phyloP scores from a whole-genome alignment of 2,888 invertebrate species.

The Limenitis arthemis region DNA sequence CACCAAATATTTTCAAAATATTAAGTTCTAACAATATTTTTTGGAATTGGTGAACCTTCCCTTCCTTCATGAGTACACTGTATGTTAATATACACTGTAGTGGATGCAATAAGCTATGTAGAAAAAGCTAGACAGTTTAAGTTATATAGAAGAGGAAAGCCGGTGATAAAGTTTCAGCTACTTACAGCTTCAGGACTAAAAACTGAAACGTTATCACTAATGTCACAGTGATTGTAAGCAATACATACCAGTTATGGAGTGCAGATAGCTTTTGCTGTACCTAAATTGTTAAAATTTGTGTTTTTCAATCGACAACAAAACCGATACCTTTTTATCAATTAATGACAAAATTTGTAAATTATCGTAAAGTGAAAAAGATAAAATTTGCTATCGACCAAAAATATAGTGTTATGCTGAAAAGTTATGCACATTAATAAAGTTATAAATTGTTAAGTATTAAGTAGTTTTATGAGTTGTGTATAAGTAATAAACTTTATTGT shows the following conservation, averaged over 20 bases:
- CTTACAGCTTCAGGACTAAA: not conserved
- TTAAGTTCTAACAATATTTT: not conserved
- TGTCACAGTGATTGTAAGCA: conserved; percentile 25
- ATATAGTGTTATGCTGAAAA: conserved; percentile 5
- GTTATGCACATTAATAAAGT: not conserved
- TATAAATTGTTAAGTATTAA: too few relatives aligned
- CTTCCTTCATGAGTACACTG: conserved; percentile 30
- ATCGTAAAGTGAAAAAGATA: not conserved
- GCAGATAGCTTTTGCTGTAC: conserved; percentile 20
- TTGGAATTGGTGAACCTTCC: conserved; percentile 11
- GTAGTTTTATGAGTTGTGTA: too few relatives aligned
- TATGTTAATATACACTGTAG: conserved; percentile 46
- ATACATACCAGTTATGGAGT: conserved; percentile 29
- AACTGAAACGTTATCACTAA: conserved; percentile 23
- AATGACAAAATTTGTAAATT: not conserved
- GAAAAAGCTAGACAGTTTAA: conserved; percentile 23
- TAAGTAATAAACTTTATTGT: too few relatives aligned
- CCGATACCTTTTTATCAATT: not conserved
- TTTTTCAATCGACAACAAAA: conserved; percentile 8
- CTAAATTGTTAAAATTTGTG: conserved; percentile 18
- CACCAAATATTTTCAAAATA: conserved; percentile 19
- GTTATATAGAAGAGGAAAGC: conserved; percentile 25
- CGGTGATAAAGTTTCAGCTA: conserved; percentile 18
- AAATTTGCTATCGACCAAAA: conserved; percentile 1
- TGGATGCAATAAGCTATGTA: conserved; percentile 39